Conservation (phyloP, 2,113 vertebrate species). For the Pachypanchax playfairii region DNA sequence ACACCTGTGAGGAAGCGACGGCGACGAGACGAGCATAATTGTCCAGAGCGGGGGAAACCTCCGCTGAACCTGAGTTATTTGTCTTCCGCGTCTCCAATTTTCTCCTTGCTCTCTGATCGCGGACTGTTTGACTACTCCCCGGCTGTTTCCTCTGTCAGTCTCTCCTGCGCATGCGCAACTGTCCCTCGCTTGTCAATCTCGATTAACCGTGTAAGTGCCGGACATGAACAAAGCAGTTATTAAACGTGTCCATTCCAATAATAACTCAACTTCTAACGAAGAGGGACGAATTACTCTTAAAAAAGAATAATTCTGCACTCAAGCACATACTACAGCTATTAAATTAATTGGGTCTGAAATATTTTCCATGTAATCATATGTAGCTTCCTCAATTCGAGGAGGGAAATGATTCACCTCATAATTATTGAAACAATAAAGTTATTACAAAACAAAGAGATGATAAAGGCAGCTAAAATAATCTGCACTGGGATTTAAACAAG, state of each 20-base stretch:
- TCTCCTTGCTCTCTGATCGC: conserved; percentile 33
- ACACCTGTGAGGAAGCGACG: conserved; percentile 78
- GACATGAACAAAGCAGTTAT: conserved; percentile 41
- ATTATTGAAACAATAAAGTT: too few species aligned
- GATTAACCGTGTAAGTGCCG: conserved; percentile 67
- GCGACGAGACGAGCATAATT: conserved; percentile 72
- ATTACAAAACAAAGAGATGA: too few species aligned
- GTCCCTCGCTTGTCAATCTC: conserved; percentile 66
- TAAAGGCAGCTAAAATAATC: too few species aligned
- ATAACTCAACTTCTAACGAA: too few species aligned
- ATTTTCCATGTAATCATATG: too few species aligned
- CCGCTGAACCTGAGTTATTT: conserved; percentile 32
- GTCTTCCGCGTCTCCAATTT: conserved; percentile 13
- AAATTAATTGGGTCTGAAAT: neutral
- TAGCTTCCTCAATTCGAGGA: too few species aligned
- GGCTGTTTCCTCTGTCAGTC: conserved; percentile 72
- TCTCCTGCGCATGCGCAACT: conserved; percentile 72
- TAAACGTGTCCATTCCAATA: neutral
- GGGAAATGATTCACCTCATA: too few species aligned
- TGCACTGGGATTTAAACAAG: neutral
- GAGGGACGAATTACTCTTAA: neutral
- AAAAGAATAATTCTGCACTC: neutral
- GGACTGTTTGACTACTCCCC: conserved; percentile 70
- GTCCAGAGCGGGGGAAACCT: conserved; percentile 40
- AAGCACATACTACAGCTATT: neutral